A percentile compares a stretch with the other conserved stretches of the same genome.
These are phyloP conservation scores for Brachyhypopomus gauderio DNA, from an alignment of 2,113 vertebrate species.

Conservation along the genomic window DNA sequence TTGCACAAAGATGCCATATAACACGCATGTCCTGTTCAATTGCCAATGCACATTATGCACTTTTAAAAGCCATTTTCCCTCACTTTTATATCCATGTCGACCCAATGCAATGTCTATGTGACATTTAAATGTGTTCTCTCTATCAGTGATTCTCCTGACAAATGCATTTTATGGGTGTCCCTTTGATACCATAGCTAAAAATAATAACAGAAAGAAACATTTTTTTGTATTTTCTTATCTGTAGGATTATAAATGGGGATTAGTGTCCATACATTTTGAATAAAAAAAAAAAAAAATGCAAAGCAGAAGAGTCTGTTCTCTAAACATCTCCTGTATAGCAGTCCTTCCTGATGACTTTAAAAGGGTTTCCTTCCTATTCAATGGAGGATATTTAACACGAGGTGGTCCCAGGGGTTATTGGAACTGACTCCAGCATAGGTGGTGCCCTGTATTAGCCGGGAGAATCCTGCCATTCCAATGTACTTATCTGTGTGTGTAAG, in stretches of 20 bases:
- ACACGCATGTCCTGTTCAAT: conserved; percentile 84
- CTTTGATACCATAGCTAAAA: background rate
- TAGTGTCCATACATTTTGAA: background rate
- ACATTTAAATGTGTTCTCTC: conserved; percentile 56
- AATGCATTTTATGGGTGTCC: conserved; percentile 43
- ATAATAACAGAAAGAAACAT: background rate
- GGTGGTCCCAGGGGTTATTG: background rate
- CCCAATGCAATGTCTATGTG: conserved; percentile 61
- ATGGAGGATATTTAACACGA: background rate
- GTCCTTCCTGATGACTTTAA: background rate
- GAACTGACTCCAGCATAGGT: background rate
- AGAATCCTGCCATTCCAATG: conserved; percentile 67
- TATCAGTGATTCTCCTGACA: conserved; percentile 69
- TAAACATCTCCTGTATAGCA: background rate
- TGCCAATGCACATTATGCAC: conserved; percentile 83
- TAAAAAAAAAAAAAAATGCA: background rate
- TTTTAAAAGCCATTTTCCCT: conserved; percentile 94
- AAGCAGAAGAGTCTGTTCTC: background rate
- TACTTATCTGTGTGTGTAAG: conserved; percentile 69
- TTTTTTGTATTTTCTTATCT: background rate
- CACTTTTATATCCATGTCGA: conserved; percentile 67
- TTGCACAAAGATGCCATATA: conserved; percentile 79
- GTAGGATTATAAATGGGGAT: background rate
- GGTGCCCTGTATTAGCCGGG: conserved; percentile 61
- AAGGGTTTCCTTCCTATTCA: background rate